Conservation (phyloP, 2,888 invertebrate species). For the Volucella inanis region DNA sequence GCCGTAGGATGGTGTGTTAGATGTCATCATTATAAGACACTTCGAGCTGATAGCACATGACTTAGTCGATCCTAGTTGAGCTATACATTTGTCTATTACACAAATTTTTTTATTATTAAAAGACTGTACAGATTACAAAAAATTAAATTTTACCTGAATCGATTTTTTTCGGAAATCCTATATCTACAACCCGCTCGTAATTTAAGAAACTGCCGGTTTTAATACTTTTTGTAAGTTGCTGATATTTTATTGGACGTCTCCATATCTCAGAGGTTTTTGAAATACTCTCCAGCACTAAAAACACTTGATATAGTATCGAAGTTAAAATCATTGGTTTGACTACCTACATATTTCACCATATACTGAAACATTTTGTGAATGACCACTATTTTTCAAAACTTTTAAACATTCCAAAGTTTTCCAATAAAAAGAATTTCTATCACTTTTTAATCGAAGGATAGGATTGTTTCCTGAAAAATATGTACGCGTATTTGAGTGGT, state of each 20-base stretch:
- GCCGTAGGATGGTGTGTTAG: slow-evolving; percentile 78
- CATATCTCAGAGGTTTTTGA: slow-evolving; percentile 57
- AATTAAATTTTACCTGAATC: slow-evolving; percentile 46
- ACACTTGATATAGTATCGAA: slow-evolving; percentile 38
- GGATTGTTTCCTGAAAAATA: slow-evolving; percentile 46
- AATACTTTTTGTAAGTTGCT: slow-evolving; percentile 30
- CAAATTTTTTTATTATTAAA: background rate
- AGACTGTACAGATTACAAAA: background rate
- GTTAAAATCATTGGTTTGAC: slow-evolving; percentile 5
- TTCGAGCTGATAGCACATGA: slow-evolving; percentile 76
- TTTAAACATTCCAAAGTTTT: slow-evolving; percentile 65
- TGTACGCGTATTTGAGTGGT: slow-evolving; percentile 36
- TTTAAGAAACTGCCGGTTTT: slow-evolving; percentile 29
- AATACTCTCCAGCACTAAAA: slow-evolving; percentile 59
- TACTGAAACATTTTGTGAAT: slow-evolving; percentile 64
- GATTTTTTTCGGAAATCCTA: slow-evolving; percentile 39
- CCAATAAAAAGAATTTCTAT: slow-evolving; percentile 68
- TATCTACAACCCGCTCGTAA: slow-evolving; percentile 64
- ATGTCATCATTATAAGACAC: slow-evolving; percentile 78
- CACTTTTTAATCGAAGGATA: slow-evolving; percentile 20
- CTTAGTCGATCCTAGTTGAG: slow-evolving; percentile 54
- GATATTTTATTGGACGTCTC: slow-evolving; percentile 47
- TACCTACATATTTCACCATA: slow-evolving; percentile 62
- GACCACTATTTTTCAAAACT: slow-evolving; percentile 60
- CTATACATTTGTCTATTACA: slow-evolving; percentile 55